Conservation (phyloP, 2,113 vertebrate genomes). For the Glaucomys volans region DNA sequence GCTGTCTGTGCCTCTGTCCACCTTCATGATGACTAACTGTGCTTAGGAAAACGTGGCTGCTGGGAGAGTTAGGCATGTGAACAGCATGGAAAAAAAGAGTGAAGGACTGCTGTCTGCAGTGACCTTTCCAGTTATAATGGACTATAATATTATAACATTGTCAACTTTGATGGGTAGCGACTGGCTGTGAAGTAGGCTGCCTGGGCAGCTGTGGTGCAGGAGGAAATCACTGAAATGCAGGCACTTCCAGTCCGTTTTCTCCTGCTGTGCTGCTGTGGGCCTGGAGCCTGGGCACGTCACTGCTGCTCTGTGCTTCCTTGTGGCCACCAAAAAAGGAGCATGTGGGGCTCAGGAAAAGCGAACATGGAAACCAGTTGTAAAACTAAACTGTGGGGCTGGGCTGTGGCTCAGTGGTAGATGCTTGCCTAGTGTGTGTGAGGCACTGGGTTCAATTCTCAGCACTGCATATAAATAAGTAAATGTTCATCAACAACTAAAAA, state of each 20-base stretch:
- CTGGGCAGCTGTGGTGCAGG: neutral
- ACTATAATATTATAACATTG: neutral
- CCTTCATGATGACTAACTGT: neutral
- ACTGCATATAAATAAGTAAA: no score
- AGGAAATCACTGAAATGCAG: fast-evolving
- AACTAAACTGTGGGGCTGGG: neutral
- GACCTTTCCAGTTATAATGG: neutral
- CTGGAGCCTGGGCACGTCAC: neutral
- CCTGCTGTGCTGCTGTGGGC: neutral
- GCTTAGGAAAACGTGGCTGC: fast-evolving
- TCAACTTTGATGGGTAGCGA: neutral
- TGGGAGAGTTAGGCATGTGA: neutral
- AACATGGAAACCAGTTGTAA: neutral
- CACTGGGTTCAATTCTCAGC: no score
- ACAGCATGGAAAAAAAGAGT: neutral
- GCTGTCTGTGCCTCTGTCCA: neutral
- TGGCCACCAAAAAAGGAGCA: neutral
- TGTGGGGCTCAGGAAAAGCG: neutral
- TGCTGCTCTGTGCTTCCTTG: neutral
- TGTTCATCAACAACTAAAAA: no score
- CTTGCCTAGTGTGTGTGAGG: no score
- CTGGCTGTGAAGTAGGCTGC: neutral
- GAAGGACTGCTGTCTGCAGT: neutral
- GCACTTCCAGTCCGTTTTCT: fast-evolving
- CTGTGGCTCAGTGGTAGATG: no score